phyloP scores from a whole-genome alignment of 2,888 invertebrate species.

The Trichogramma evanescens region DNA sequence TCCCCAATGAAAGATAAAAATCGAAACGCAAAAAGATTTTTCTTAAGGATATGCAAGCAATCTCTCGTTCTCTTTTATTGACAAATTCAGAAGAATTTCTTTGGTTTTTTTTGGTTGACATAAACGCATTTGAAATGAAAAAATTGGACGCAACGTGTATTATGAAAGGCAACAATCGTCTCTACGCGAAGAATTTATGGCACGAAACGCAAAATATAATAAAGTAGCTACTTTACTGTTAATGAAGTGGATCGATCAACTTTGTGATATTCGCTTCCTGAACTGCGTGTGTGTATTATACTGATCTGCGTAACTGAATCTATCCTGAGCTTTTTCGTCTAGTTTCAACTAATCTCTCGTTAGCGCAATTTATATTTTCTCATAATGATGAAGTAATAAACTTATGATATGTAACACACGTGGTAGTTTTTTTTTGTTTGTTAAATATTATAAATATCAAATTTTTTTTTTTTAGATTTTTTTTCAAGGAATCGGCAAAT shows the following conservation, averaged over 20 bases:
- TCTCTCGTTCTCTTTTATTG: too few relatives aligned
- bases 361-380: background rate
- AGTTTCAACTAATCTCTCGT: background rate
- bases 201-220: too few relatives aligned
- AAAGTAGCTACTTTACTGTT: too few relatives aligned
- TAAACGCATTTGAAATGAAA: background rate
- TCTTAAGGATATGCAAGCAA: too few relatives aligned
- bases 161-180: too few relatives aligned
- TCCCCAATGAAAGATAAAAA: too few relatives aligned
- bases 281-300: slow-evolving; percentile 7
- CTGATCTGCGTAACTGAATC: background rate
- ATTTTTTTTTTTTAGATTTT: too few relatives aligned
- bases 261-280: slow-evolving; percentile 9
- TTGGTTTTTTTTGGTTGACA: background rate
- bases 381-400: slow-evolving; percentile 10
- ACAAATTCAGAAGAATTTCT: background rate
- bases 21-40: too few relatives aligned
- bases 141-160: background rate
- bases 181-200: too few relatives aligned
- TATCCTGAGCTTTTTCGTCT: background rate
- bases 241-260: background rate
- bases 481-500: too few relatives aligned
- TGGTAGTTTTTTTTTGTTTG: too few relatives aligned
- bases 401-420: slow-evolving; percentile 16
- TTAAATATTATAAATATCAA: too few relatives aligned